Evolutionary conservation across 2,888 invertebrate species (phyloP).

Genomic region (Thysanoteuthis rhombus): DNA sequence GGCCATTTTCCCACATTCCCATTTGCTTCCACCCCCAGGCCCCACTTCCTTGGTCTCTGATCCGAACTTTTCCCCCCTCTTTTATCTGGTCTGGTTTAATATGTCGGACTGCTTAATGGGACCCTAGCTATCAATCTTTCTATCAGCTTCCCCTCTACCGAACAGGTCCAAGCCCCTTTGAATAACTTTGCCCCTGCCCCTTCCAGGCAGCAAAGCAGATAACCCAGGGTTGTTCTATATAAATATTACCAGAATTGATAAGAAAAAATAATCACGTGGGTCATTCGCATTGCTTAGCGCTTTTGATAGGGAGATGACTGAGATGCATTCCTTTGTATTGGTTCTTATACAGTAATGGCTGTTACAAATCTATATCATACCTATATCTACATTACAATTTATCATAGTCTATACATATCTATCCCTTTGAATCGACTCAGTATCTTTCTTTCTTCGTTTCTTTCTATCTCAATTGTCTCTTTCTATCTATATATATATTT

Average conservation of each 20-base stretch:
- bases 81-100: neutral
- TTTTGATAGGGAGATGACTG: too few relatives aligned
- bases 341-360: too few relatives aligned
- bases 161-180: neutral
- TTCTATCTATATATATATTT: neutral
- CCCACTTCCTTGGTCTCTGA: neutral
- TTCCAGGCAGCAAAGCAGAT: neutral
- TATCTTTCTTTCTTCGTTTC: neutral
- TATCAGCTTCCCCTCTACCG: neutral
- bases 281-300: neutral
- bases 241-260: neutral
- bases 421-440: neutral
- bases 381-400: too few relatives aligned
- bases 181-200: neutral
- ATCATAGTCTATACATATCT: too few relatives aligned
- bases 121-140: neutral
- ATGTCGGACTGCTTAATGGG: neutral
- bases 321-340: too few relatives aligned
- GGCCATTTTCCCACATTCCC: neutral
- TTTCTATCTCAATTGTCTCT: too few relatives aligned
- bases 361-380: too few relatives aligned
- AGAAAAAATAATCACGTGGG: neutral
- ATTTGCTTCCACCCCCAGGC: neutral
- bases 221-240: neutral
- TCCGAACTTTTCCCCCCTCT: neutral